Evolutionary conservation across 2,888 invertebrate genomes (phyloP).

Genomic region (Nebria salina): DNA sequence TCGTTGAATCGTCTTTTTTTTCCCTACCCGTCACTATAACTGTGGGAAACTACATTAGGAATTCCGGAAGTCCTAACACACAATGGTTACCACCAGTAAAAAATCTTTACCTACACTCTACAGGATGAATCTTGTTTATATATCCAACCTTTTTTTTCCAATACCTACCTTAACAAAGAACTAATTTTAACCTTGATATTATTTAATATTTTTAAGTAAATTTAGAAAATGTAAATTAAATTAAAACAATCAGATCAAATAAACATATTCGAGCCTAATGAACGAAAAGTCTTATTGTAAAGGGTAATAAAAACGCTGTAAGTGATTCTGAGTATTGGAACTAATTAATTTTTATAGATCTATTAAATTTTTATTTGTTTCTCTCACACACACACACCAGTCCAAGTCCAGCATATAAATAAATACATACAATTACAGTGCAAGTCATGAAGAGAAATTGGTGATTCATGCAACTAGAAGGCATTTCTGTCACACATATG

Average conservation of each 20-base stretch:
- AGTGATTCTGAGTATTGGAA: conserved; percentile 29
- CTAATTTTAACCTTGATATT: no score
- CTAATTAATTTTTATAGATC: conserved; percentile 43
- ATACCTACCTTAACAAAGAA: no score
- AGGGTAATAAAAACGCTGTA: conserved; percentile 20
- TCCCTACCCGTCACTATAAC: neutral
- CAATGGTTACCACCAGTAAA: neutral
- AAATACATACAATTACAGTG: conserved; percentile 19
- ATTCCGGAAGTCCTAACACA: neutral
- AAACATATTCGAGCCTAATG: conserved; percentile 20
- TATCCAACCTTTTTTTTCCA: neutral
- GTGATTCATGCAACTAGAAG: conserved; percentile 24
- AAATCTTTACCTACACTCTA: neutral
- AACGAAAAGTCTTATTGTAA: conserved; percentile 4
- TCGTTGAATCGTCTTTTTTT: neutral
- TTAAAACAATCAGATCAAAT: conserved; percentile 11
- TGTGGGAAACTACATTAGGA: neutral
- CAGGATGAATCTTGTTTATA: neutral
- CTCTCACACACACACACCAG: conserved; percentile 12
- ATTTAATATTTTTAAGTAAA: no score
- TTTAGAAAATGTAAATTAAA: neutral
- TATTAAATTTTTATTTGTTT: conserved; percentile 31
- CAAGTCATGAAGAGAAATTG: conserved; percentile 23
- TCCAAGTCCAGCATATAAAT: neutral
- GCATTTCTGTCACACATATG: conserved; percentile 13